A percentile compares a stretch with the other conserved stretches of the same genome.
Conservation (phyloP, 2,113 vertebrate species). For the Callospermophilus lateralis region DNA sequence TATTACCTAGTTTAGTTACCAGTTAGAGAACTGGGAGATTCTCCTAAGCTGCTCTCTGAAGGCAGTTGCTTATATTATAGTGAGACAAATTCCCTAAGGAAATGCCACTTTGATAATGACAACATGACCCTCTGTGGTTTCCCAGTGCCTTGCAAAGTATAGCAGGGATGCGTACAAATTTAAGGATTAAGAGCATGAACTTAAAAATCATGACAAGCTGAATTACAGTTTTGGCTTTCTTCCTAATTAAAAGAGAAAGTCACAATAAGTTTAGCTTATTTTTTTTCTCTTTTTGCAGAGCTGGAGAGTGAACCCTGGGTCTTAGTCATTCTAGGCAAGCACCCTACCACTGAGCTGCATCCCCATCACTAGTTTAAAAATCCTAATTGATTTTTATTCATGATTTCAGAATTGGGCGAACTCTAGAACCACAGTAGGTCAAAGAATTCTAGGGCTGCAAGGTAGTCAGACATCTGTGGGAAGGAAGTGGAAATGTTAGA, state of each 20-base stretch:
- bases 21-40: neutral
- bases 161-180: neutral
- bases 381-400: neutral
- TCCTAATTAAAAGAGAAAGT: neutral
- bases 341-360: neutral
- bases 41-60: neutral
- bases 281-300: neutral
- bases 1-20: neutral
- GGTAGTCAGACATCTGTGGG: neutral
- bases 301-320: neutral
- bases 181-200: neutral
- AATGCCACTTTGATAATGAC: neutral
- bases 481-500: neutral
- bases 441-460: neutral
- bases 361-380: neutral
- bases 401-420: neutral
- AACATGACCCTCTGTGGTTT: neutral
- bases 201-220: conserved; percentile 20
- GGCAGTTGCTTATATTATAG: neutral
- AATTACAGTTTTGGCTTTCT: conserved; percentile 10
- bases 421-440: neutral
- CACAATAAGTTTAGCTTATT: neutral
- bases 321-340: neutral
- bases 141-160: neutral
- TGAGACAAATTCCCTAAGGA: neutral